Base-by-base conservation (phyloP, 2,888 invertebrate genomes). In the Myopa tessellatipennis region DNA sequence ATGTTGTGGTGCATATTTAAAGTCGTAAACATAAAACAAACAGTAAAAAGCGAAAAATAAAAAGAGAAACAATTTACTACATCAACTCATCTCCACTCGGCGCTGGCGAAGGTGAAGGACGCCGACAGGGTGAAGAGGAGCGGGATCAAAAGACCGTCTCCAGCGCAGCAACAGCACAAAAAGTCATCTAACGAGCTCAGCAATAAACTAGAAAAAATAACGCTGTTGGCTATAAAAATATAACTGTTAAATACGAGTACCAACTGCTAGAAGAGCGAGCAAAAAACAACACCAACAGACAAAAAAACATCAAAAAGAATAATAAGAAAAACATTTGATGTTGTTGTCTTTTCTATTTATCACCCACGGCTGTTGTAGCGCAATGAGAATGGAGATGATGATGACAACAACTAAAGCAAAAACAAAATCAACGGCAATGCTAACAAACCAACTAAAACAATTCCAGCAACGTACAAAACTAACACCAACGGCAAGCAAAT, bases 321-420 rank as follows among this genome's bases (percentile, higher is more conserved):
- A 69, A 8, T 16, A 67, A 4, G n/a, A 69, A 52, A 26, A 38
- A 34, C 77, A 55, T 34, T 40, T 58, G 74, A 70, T 70, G 40
- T 73, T 26, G 77, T 77, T 71, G 38, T 36, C 74, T 52, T 70
- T 76, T 14, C 77, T 76, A 69, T 78, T 69, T 78, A 72, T 67
- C 77, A 77, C 74, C 74, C 74, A 74, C 74, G 74, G 74, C 74
- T 55, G 50, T 52, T 36, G 67, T 26, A 8, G 12, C 63, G 16
- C 71, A 26, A 16, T 58, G 58, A 12, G 5, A 3, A 12, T 12
- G 60, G 3, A 6, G 16, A 18, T 14, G 60, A 60, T 10, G 60
- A 18, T 6, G 18, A 16, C 26, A 16, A 60, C 18, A 12, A 71
- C 26, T n/a, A 55, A 6, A 71, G 55, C 34, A 14, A 7, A 10